Conservation (phyloP, 2,888 invertebrate species). For the Amphipyra berbera region DNA sequence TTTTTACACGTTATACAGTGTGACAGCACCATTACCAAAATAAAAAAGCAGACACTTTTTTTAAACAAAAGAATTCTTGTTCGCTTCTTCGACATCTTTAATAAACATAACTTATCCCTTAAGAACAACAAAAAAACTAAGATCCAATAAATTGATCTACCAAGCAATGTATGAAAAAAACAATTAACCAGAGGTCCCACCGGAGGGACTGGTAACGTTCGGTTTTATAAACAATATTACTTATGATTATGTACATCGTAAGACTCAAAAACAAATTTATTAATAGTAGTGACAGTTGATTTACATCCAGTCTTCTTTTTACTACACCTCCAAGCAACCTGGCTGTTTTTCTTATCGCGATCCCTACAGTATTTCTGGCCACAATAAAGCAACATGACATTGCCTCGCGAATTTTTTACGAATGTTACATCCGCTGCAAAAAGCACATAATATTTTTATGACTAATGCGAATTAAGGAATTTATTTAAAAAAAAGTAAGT, state of each 20-base stretch:
- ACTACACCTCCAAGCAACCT: conserved; percentile 37
- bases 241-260: conserved; percentile 36
- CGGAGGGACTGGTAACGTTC: too few relatives aligned
- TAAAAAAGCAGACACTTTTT: not conserved
- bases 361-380: conserved; percentile 33
- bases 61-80: not conserved
- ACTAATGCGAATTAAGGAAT: not conserved
- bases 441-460: not conserved
- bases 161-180: too few relatives aligned
- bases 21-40: too few relatives aligned
- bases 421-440: conserved; percentile 37
- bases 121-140: not conserved
- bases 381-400: conserved; percentile 31
- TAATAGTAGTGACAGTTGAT: conserved; percentile 24
- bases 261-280: conserved; percentile 9
- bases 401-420: conserved; percentile 36
- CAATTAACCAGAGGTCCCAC: too few relatives aligned
- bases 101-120: not conserved
- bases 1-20: too few relatives aligned
- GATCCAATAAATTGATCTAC: too few relatives aligned
- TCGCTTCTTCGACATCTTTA: not conserved
- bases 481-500: too few relatives aligned
- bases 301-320: conserved; percentile 47
- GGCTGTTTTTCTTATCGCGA: conserved; percentile 24
- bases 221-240: not conserved